Base-by-base conservation (phyloP, 2,113 vertebrate species). In the Martes martes region DNA sequence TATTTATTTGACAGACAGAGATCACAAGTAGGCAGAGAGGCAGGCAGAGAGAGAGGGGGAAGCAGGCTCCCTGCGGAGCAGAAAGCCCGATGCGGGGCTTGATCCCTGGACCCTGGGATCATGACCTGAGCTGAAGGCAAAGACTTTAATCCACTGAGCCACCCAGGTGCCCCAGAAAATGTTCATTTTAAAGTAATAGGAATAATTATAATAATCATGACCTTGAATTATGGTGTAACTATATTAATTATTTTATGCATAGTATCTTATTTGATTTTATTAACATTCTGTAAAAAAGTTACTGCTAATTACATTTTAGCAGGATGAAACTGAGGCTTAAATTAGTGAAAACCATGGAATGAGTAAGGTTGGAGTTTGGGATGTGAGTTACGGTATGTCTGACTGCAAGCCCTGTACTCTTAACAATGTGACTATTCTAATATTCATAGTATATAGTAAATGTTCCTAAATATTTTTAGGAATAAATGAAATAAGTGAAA, bases 21-120 rank as follows among this genome's bases (percentile, higher is more conserved):
- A 52, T 52, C 50, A 52, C 50, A 52, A 52, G 50, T 52, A 52
- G 50, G 50, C 50, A 52, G 50, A 16, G 50, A 52, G 50, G 63
- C 13, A 33, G 63, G 4, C 11, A 65, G 63, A 65, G 63, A 65
- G 4, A 65, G 63, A 65, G 4, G 6, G 6, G 14, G 28, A 65
- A 65, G 63, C 14, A 65, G 28, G 31, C 28, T 65, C 13, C 2
- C 14, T 0, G 5, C 63, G 16, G 31, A 67, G 31, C 2, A 67
- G 6, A 31, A 2, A 33, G 6, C 14, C 14, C 0, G 6, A 65
- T 15, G 13, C 1, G 28, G 15, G 6, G 14, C 31, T 67, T 1
- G 31, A 3, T 33, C 63, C 63, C 31, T 33, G 31, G 63, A 67
- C 31, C 6, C 14, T 15, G 63, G 21, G 63, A 67, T 33, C 63